These are phyloP conservation scores for Aeoliscus strigatus DNA, from an alignment of 2,797 vertebrate genomes.

Conservation along the genomic window DNA sequence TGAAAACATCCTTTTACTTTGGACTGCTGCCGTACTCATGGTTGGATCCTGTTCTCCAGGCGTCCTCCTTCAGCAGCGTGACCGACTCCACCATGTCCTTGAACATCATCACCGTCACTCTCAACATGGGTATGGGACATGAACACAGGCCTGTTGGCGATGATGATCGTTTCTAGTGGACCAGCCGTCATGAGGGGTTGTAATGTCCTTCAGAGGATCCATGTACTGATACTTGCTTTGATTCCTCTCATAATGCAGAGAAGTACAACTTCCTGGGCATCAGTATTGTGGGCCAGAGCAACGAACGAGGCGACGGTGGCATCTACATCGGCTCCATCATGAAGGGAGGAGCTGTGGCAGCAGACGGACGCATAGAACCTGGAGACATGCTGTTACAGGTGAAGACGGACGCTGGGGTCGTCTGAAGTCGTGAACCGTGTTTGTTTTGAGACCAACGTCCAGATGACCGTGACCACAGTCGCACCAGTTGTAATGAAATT, in stretches of 20 bases:
- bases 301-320: constrained; percentile 87
- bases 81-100: constrained; percentile 93
- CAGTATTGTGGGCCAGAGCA: constrained; percentile 92
- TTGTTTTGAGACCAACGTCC: no score
- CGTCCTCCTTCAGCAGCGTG: constrained; percentile 91
- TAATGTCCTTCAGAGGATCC: background rate
- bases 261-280: constrained; percentile 91
- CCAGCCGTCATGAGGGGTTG: no score
- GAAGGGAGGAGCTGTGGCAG: constrained; percentile 88
- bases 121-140: constrained; percentile 91
- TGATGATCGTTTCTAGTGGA: no score
- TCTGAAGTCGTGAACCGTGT: no score
- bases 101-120: constrained; percentile 91
- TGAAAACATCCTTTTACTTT: no score
- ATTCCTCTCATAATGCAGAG: constrained; percentile 61
- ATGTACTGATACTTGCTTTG: no score
- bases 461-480: no score
- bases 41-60: constrained; percentile 57
- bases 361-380: constrained; percentile 82
- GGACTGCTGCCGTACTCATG: no score
- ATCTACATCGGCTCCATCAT: constrained; percentile 91
- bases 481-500: background rate
- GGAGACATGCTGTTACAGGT: constrained; percentile 83
- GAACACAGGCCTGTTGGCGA: no score
- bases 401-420: constrained; percentile 20